These are phyloP conservation scores for Andrena cerasifolii DNA, from an alignment of 1,140 invertebrate species.

Conservation along the genomic window DNA sequence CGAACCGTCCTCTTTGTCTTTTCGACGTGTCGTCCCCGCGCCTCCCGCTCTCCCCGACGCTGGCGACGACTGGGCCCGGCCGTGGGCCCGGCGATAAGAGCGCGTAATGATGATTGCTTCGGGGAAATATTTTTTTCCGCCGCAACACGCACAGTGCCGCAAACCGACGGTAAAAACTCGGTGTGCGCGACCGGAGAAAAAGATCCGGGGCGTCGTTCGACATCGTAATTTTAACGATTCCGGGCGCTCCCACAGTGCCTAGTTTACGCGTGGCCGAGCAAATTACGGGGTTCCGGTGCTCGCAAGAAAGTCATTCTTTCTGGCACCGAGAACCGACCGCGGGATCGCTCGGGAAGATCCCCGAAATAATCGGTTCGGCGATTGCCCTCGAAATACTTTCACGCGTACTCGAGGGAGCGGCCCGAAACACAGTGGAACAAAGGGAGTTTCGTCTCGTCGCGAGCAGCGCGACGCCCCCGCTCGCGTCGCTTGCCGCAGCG, in stretches of 20 bases:
- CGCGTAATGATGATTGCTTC: conserved; percentile 68
- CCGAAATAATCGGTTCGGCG: neutral
- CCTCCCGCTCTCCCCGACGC: neutral
- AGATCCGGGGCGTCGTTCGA: conserved; percentile 9
- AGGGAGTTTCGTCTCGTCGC: neutral
- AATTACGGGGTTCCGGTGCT: conserved; percentile 60
- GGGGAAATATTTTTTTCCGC: conserved; percentile 42
- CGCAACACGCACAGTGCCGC: neutral
- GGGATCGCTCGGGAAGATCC: neutral
- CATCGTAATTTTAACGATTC: conserved; percentile 62
- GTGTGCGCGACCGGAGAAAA: neutral
- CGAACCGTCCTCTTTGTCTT: neutral
- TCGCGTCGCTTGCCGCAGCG: no score
- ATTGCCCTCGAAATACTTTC: neutral
- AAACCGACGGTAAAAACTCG: neutral
- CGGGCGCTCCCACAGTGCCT: conserved; percentile 50
- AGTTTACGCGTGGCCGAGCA: conserved; percentile 56
- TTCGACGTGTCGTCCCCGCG: neutral
- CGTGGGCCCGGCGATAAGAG: conserved; percentile 40
- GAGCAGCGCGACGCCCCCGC: no score
- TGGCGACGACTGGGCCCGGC: neutral
- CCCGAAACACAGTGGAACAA: neutral
- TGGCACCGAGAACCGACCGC: neutral
- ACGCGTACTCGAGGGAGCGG: neutral
- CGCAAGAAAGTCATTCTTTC: conserved; percentile 31